Conservation (phyloP, 1,140 invertebrate genomes). For the Neodiprion pinetum region DNA sequence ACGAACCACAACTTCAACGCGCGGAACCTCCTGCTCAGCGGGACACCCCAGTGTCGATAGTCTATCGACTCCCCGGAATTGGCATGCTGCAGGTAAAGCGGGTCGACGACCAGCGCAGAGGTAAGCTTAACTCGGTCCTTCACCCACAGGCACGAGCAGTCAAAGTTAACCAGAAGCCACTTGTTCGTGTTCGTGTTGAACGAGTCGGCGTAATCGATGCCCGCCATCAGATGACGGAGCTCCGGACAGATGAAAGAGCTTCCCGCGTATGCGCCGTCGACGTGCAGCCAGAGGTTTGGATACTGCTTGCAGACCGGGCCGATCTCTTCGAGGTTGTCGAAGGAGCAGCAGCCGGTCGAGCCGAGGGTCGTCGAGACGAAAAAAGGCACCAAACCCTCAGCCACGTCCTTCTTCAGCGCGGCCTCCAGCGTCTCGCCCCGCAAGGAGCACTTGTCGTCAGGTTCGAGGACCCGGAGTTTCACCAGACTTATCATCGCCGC, state of each 20-base stretch:
- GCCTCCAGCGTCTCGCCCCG: constrained; percentile 74
- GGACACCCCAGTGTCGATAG: constrained; percentile 90
- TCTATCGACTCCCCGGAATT: constrained; percentile 82
- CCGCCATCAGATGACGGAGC: constrained; percentile 74
- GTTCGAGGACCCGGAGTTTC: constrained; percentile 86
- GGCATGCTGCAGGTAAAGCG: constrained; percentile 86
- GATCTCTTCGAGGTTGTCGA: constrained; percentile 82
- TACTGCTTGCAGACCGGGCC: constrained; percentile 79
- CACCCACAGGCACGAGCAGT: constrained; percentile 92
- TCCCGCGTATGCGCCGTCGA: constrained; percentile 86
- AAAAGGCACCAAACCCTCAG: constrained; percentile 84
- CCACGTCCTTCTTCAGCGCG: constrained; percentile 79
- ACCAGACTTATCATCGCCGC: constrained; percentile 91
- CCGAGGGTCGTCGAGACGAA: constrained; percentile 84
- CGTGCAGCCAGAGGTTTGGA: constrained; percentile 73
- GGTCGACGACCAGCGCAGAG: constrained; percentile 93
- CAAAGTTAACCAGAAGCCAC: constrained; percentile 89
- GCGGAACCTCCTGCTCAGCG: constrained; percentile 84
- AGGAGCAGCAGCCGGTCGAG: constrained; percentile 83
- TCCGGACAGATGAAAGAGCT: constrained; percentile 87
- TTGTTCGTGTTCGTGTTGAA: constrained; percentile 96
- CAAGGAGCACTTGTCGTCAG: constrained; percentile 82
- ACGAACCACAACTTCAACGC: constrained; percentile 91
- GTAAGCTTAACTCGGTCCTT: constrained; percentile 88
- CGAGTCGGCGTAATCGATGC: constrained; percentile 86